phyloP scores from a whole-genome alignment of 2,888 invertebrate genomes.

The Acrobasis repandana region DNA sequence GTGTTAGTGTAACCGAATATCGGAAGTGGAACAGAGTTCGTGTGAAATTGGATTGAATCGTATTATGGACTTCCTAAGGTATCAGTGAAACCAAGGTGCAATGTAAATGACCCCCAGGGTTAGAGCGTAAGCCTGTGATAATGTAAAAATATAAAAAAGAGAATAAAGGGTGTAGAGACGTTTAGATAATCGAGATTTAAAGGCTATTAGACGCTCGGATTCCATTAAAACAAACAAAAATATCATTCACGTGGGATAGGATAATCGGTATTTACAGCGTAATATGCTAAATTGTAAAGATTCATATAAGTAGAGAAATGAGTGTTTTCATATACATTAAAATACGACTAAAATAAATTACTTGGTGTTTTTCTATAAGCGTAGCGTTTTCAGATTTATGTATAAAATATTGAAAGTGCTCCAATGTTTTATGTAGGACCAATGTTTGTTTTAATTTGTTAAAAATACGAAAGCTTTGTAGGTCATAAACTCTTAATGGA shows the following conservation, averaged over 20 bases:
- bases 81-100: constrained; percentile 70
- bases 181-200: constrained; percentile 49
- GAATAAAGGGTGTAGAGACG: constrained; percentile 45
- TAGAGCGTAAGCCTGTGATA: constrained; percentile 79
- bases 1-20: constrained; percentile 30
- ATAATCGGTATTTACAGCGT: constrained; percentile 52
- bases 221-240: constrained; percentile 22
- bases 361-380: constrained; percentile 62
- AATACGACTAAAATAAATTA: constrained; percentile 42
- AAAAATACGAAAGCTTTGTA: constrained; percentile 43
- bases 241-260: constrained; percentile 33
- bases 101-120: constrained; percentile 68
- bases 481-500: constrained; percentile 24
- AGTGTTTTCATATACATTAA: constrained; percentile 70
- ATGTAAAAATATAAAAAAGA: constrained; percentile 61
- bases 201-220: constrained; percentile 62
- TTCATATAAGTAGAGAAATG: constrained; percentile 51
- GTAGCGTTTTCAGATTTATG: constrained; percentile 51
- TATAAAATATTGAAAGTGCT: constrained; percentile 32
- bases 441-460: constrained; percentile 50
- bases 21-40: constrained; percentile 57
- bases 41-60: constrained; percentile 34
- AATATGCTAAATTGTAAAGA: constrained; percentile 42
- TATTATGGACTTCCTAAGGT: constrained; percentile 47
- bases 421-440: constrained; percentile 59